Evolutionary conservation across 2,113 vertebrate genomes (phyloP), one percentile per base, ranked within the genome.

Genomic region (Myotis yumanensis): DNA sequence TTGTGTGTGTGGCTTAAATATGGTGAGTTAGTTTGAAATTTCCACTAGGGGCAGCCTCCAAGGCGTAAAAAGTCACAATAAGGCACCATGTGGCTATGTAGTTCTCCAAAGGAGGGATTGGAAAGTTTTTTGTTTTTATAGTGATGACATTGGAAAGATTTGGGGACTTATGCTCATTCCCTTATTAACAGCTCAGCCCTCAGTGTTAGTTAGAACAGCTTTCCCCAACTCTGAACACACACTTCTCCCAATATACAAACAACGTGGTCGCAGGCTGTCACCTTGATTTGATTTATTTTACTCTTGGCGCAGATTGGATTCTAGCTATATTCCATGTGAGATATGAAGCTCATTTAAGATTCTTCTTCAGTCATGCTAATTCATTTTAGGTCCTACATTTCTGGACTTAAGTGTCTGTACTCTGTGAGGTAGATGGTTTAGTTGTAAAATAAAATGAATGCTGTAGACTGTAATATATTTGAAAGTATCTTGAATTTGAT

Each of bases 201-300:
- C 18, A 73, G 48, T 93, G 30, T 28, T 85, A 16, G 9, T 59
- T 48, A 12, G 89, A 64, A n/a, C 11, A 54, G 14, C 6, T 43
- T 83, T 71, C 23, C 37, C 17, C 20, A 16, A 69, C 54, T 90
- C 40, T 32, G 57, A 54, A 68, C 57, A 69, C 37, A 48, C 4
- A 62, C 0, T 3, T 11, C 15, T 52, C 17, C 43, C 11, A 35
- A 7, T 14, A 28, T 66, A 52, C 25, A 86, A 22, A 85, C 16
- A 87, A 6, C 62, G 81, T 86, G 8, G 6, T 40, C 35, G 30
- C 17, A 72, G 57, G 30, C 30, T 90, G 84, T 79, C 83, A 80
- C 11, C 23, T 90, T 84, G 68, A 86, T 83, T 73, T 91, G 59
- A 59, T 87, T 95, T 86, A 59, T 93, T 95, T 90, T 90, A 52